A percentile compares a stretch with the other conserved stretches of the same genome.
Conservation (phyloP, 1,140 invertebrate species). For the Platyura marginata region DNA sequence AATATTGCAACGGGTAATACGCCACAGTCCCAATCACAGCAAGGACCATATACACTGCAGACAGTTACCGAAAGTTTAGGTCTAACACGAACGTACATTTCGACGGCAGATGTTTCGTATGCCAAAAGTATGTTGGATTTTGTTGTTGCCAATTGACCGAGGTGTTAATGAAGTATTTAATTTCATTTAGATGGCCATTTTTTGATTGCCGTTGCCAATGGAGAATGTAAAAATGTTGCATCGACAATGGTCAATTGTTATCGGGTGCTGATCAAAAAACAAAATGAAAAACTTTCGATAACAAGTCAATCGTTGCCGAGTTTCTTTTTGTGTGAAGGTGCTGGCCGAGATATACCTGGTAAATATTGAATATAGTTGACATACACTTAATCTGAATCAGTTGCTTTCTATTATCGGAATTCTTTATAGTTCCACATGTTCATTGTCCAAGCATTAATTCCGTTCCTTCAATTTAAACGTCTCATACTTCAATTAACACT, state of each 20-base stretch:
- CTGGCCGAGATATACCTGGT: constrained; percentile 28
- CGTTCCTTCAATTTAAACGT: too few species aligned
- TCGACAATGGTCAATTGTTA: constrained; percentile 57
- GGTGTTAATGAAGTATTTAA: constrained; percentile 1
- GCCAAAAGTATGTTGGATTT: constrained; percentile 37
- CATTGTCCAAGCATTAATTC: too few species aligned
- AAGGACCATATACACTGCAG: constrained; percentile 22
- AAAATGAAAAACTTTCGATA: constrained; percentile 33
- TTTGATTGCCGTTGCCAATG: constrained; percentile 42
- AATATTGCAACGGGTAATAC: neutral
- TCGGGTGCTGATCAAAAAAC: constrained; percentile 38
- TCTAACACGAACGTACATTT: constrained; percentile 48
- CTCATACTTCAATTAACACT: too few species aligned
- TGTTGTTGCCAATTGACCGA: neutral
- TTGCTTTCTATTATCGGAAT: too few species aligned
- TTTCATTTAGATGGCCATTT: constrained; percentile 51
- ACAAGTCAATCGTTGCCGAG: constrained; percentile 58
- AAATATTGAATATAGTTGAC: constrained; percentile 4
- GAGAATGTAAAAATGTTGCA: constrained; percentile 27
- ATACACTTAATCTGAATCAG: neutral
- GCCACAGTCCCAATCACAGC: neutral
- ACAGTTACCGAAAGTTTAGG: constrained; percentile 46
- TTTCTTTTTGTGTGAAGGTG: constrained; percentile 52
- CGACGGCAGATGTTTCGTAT: constrained; percentile 54
- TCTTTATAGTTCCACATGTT: too few species aligned